Evolutionary conservation across 2,113 vertebrate genomes (phyloP).

Genomic region (Corythaixoides concolor): DNA sequence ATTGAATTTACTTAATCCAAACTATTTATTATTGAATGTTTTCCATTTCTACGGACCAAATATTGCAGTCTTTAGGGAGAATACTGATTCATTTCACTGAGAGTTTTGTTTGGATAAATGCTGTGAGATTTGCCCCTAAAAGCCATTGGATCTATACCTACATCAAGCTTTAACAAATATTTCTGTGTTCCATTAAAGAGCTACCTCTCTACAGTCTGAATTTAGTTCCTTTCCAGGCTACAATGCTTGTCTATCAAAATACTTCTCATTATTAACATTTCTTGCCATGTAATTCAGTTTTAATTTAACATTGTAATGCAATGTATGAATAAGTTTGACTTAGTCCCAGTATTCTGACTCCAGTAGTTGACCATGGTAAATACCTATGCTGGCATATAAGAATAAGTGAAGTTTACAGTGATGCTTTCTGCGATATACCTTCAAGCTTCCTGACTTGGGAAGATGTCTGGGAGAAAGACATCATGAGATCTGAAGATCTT

Average conservation of each 20-base stretch:
- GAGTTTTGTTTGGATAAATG: background rate
- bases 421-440: background rate
- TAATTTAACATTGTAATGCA: background rate
- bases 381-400: background rate
- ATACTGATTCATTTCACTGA: background rate
- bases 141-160: background rate
- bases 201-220: background rate
- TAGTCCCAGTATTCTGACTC: background rate
- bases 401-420: background rate
- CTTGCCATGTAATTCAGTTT: background rate
- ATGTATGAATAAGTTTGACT: background rate
- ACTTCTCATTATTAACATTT: background rate
- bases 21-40: background rate
- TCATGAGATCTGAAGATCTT: background rate
- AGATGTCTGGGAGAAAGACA: background rate
- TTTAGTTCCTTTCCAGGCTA: background rate
- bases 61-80: background rate
- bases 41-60: background rate
- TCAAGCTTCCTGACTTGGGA: background rate
- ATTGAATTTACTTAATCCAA: background rate
- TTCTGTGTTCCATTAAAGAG: background rate
- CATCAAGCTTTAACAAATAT: background rate
- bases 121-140: background rate
- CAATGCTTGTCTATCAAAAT: background rate
- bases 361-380: background rate